Conservation (phyloP, 2,797 vertebrate genomes). For the Melanotaenia parkinsoni region DNA sequence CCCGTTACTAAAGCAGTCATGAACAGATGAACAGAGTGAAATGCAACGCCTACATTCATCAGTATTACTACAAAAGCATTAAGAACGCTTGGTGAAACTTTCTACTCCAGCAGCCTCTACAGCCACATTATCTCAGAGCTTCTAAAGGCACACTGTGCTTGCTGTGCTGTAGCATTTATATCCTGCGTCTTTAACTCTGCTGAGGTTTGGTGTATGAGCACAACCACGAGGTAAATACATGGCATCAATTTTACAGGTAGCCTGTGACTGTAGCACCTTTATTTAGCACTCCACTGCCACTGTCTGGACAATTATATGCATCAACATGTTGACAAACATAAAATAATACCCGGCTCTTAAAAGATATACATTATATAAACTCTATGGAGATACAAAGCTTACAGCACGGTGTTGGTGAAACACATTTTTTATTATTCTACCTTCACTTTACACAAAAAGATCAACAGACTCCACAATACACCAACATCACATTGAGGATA, state of each 20-base stretch:
- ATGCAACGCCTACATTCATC: slow-evolving; percentile 26
- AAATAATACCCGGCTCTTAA: background rate
- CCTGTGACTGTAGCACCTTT: background rate
- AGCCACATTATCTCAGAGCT: slow-evolving; percentile 52
- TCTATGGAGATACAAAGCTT: background rate
- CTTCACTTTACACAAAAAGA: slow-evolving; percentile 27
- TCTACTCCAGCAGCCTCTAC: slow-evolving; percentile 61
- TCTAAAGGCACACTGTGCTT: slow-evolving; percentile 22
- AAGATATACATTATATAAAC: background rate
- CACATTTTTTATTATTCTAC: slow-evolving; percentile 34
- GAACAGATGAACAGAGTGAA: slow-evolving; percentile 1
- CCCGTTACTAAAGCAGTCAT: slow-evolving; percentile 7
- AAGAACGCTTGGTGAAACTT: slow-evolving; percentile 64
- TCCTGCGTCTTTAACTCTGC: slow-evolving; percentile 19
- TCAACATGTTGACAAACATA: slow-evolving; percentile 5
- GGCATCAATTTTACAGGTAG: slow-evolving; percentile 23
- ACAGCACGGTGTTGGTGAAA: background rate
- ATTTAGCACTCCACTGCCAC: slow-evolving; percentile 38
- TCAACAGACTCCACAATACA: slow-evolving; percentile 32
- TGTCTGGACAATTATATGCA: slow-evolving; percentile 33
- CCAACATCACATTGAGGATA: slow-evolving; percentile 38
- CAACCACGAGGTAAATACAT: slow-evolving; percentile 22
- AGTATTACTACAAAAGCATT: slow-evolving; percentile 58
- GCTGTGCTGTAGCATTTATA: slow-evolving; percentile 15
- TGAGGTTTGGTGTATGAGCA: slow-evolving; percentile 34